Base-by-base conservation (phyloP, 2,888 invertebrate species). In the Drosophila paranaensis region DNA sequence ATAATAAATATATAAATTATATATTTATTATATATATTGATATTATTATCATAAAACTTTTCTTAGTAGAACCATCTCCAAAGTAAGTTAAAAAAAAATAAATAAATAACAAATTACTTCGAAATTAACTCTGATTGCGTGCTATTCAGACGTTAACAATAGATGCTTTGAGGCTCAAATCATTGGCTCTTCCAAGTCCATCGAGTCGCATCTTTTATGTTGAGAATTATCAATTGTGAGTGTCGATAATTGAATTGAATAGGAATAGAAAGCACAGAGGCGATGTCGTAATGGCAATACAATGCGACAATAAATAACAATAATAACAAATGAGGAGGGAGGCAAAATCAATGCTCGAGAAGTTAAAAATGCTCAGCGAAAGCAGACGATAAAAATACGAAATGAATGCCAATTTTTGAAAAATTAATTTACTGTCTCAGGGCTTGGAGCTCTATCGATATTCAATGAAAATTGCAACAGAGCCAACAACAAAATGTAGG, bases 361-460 rank as follows among this genome's bases (percentile, higher is more conserved):
- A 43, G 20, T 51, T 55, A 11, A 51, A 45, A 42, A 45, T 37
- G 30, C 45, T 42, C 35, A 50, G 25, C 14, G 25, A 3, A n/a
- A 39, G 62, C 51, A 42, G 68, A 71, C 69, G 70, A 82, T 80
- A 67, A 70, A 82, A 81, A 70, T 72, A 45, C 14, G 64, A 81
- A 83, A 81, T 82, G 77, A 82, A 85, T 85, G 81, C 74, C 84
- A 85, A 86, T 79, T 82, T 84, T 77, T 69, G 71, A 77, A 79
- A 81, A 79, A 84, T 84, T 84, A 84, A 84, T 82, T 82, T 82
- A 84, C 77, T 82, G 84, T 83, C 83, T 77, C 64, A 13, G 69
- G 61, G 67, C 71, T 71, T 70, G 74, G 61, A 54, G 64, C 54
- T 62, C 48, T 70, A 77, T 81, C 74, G 82, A 77, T 82, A 81